Conservation (phyloP, 2,113 vertebrate species). For the Mesitornis unicolor region DNA sequence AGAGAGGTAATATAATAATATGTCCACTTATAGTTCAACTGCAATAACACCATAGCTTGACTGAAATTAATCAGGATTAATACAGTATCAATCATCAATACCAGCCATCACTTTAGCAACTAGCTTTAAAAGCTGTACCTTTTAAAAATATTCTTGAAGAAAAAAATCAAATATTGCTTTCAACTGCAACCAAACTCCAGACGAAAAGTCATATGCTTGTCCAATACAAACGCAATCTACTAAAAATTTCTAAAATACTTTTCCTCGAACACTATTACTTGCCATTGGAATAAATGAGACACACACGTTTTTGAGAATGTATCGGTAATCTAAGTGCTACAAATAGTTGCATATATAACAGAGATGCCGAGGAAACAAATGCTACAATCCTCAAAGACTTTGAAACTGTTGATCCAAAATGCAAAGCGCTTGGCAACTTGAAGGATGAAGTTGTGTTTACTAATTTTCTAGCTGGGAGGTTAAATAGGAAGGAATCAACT, state of each 20-base stretch:
- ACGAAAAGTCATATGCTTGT: background rate
- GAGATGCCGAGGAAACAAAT: background rate
- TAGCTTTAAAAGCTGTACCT: background rate
- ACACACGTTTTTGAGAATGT: background rate
- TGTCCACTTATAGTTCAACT: background rate
- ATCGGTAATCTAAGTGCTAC: background rate
- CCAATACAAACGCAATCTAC: background rate
- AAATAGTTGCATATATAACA: conserved; percentile 1
- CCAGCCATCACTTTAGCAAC: background rate
- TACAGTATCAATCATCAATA: background rate
- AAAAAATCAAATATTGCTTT: background rate
- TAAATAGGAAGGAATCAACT: conserved; percentile 54
- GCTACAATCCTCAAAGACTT: background rate
- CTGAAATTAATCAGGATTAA: background rate
- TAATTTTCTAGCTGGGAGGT: conserved; percentile 66
- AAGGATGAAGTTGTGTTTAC: conserved; percentile 49
- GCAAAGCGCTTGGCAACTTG: conserved; percentile 48
- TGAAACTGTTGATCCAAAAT: conserved; percentile 12
- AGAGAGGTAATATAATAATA: background rate
- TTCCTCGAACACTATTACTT: background rate
- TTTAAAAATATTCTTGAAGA: background rate
- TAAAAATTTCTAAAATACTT: background rate
- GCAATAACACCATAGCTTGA: background rate
- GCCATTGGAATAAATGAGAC: background rate
- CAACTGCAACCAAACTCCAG: background rate